Evolutionary conservation across 92 coral and sea anemone species (phyloP), one percentile per base, ranked within the genome.

Genomic region (Bergia sp.): DNA sequence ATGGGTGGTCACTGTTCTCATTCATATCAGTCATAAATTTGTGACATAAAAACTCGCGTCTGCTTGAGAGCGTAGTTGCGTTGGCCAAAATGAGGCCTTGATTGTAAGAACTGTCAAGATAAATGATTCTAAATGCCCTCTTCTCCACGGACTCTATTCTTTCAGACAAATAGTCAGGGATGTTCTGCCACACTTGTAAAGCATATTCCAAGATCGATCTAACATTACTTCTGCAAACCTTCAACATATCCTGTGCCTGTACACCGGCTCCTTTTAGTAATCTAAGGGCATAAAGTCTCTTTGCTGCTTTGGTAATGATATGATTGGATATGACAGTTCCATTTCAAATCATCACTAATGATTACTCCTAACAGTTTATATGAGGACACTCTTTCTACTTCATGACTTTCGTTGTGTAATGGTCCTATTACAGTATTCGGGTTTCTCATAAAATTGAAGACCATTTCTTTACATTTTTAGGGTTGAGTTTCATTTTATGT

Each of bases 391-490:
- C 80, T 71, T 71, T 81, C 91, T 23, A 80, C 69, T 75, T 79
- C 71, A 37, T 66, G 44, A 88, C 53, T 78, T 45, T 80, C 91
- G 65, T 81, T 71, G 41, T 42, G 66, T 71, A 88, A 36, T 44
- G 91, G 88, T 77, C 74, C 66, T 20, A 50, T 79, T 41, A 88
- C 91, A 88, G 76, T 81, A 74, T 89, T 89, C 53, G 88, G 91
- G 67, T 82, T 80, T 23, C 9, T 37, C 91, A 89, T 89, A 89
- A 89, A 89, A 79, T 82, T 89, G 29, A 89, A 7, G 29, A 89
- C 43, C 91, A 89, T 89, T 89, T 89, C 91, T 44, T 89, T 89
- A 77, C 90, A 87, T 65, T 87, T 87, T 18, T 61, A 8, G 90
- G 90, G 58, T 87, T 87, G 47, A 67, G 88, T 82, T 89, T 89